Percentiles rank a stretch among this genome's conserved stretches.
phyloP scores from a whole-genome alignment of 2,797 vertebrate species.

The Alauda arvensis region DNA sequence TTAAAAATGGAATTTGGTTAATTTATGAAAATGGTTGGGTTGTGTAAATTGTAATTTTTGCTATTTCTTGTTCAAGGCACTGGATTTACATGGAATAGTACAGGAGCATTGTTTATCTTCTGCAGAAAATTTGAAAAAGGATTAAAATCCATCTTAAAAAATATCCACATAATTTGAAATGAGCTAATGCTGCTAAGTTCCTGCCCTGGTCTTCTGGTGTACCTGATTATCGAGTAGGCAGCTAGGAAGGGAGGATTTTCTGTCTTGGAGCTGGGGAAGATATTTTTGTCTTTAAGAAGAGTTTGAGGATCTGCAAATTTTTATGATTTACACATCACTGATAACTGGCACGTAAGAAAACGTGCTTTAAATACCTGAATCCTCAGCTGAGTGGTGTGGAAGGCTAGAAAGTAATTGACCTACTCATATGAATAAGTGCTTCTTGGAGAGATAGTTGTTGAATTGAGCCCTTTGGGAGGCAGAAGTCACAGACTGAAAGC shows the following conservation, averaged over 20 bases:
- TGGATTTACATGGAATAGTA: neutral
- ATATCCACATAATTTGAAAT: neutral
- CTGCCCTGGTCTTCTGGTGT: neutral
- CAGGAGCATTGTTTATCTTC: neutral
- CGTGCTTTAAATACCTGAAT: neutral
- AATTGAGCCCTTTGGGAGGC: neutral
- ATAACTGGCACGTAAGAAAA: neutral
- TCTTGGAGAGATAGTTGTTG: neutral
- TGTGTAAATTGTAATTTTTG: neutral
- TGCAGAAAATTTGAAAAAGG: neutral
- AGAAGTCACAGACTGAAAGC: conserved; percentile 3
- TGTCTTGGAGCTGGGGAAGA: neutral
- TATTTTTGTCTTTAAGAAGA: neutral
- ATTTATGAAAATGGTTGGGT: neutral
- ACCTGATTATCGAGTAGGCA: neutral
- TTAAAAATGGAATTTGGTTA: neutral
- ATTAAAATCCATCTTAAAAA: neutral
- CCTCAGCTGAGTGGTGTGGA: neutral
- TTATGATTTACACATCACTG: neutral
- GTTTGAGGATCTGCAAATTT: neutral
- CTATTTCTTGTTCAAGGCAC: neutral
- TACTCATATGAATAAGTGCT: neutral
- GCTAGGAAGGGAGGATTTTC: neutral
- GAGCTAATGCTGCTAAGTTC: neutral
- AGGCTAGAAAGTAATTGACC: neutral